Percentiles rank a stretch among this genome's conserved stretches.
phyloP scores from a whole-genome alignment of 2,113 vertebrate species.

The Nibea coibor region DNA sequence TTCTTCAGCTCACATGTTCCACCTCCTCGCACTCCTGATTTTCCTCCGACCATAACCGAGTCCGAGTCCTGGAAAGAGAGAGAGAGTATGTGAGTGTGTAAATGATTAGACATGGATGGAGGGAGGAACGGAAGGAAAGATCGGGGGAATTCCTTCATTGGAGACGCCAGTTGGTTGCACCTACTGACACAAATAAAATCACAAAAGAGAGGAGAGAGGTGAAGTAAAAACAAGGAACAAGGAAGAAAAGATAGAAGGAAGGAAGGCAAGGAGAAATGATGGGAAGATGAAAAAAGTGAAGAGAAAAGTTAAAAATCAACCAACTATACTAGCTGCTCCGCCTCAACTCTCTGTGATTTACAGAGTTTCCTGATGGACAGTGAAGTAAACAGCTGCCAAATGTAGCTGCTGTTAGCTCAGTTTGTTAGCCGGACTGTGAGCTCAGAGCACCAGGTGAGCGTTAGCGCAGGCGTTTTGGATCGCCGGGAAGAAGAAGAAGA shows the following conservation, averaged over 20 bases:
- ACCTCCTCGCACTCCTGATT: slow-evolving; percentile 19
- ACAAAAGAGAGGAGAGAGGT: background rate
- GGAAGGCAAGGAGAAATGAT: background rate
- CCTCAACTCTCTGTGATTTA: too few species aligned
- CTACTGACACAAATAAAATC: slow-evolving; percentile 13
- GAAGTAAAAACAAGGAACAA: background rate
- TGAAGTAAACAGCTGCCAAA: too few species aligned
- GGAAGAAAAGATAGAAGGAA: background rate
- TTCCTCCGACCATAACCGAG: slow-evolving; percentile 23
- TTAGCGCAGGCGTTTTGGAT: too few species aligned
- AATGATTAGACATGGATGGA: slow-evolving; percentile 57
- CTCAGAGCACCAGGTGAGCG: too few species aligned
- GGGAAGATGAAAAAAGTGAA: background rate
- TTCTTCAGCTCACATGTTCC: slow-evolving; percentile 45
- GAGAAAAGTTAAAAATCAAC: too few species aligned
- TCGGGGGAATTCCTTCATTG: slow-evolving; percentile 44
- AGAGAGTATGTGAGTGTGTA: slow-evolving; percentile 13
- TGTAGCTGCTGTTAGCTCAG: too few species aligned
- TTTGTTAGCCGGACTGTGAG: too few species aligned
- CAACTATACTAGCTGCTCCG: too few species aligned
- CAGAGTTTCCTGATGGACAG: too few species aligned
- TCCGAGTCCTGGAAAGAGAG: slow-evolving; percentile 48
- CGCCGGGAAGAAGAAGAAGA: too few species aligned
- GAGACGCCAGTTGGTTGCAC: slow-evolving; percentile 2
- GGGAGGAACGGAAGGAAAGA: slow-evolving; percentile 41